Evolutionary conservation across 2,888 invertebrate species (phyloP).

Genomic region (Flexamia atlantica): DNA sequence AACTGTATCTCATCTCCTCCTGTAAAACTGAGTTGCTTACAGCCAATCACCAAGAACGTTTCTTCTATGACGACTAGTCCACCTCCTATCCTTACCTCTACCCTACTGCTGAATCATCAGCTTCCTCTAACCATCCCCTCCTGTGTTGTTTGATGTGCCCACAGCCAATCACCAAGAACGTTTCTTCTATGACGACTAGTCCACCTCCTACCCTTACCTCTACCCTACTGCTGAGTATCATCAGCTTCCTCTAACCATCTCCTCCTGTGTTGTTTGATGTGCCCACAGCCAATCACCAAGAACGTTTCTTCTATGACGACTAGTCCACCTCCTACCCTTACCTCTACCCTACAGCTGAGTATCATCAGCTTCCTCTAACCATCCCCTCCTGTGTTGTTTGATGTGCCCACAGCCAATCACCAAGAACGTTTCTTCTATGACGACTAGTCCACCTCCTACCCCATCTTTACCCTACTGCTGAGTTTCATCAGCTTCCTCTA

Average conservation of each 20-base stretch:
- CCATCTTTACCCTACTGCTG: too few relatives aligned
- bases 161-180: slow-evolving; percentile 88
- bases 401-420: too few relatives aligned
- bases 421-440: too few relatives aligned
- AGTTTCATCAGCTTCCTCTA: too few relatives aligned
- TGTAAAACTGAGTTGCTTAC: slow-evolving; percentile 86
- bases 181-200: slow-evolving; percentile 97
- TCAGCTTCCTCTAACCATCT: slow-evolving; percentile 86
- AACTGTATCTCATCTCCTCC: too few relatives aligned
- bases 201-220: slow-evolving; percentile 86
- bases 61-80: slow-evolving; percentile 97
- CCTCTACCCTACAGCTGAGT: slow-evolving; percentile 86
- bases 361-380: too few relatives aligned
- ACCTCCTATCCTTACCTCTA: slow-evolving; percentile 92
- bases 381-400: too few relatives aligned
- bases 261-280: slow-evolving; percentile 86
- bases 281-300: slow-evolving; percentile 86
- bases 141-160: slow-evolving; percentile 86
- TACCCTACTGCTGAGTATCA: too few relatives aligned
- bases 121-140: too few relatives aligned
- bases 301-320: slow-evolving; percentile 97
- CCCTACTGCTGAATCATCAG: slow-evolving; percentile 88
- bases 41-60: slow-evolving; percentile 88
- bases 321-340: slow-evolving; percentile 94
- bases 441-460: too few relatives aligned